Percentiles rank a stretch among this genome's conserved stretches.
phyloP scores from a whole-genome alignment of 2,113 vertebrate genomes.

The Anoura caudifer region DNA sequence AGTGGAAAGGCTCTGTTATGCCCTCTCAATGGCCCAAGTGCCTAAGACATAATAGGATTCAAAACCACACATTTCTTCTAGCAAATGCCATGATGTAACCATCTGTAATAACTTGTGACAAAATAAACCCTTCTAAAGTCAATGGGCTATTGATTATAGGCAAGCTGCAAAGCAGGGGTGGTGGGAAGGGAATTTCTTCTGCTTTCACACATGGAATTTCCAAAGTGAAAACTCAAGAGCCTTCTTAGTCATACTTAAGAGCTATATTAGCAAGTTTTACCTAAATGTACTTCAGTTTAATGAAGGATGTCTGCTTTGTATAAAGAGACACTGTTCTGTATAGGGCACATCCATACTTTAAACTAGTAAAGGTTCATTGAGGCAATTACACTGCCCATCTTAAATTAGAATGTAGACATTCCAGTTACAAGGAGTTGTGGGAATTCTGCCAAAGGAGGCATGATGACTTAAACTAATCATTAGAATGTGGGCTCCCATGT shows the following conservation, averaged over 20 bases:
- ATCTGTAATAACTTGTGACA: neutral
- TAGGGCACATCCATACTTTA: neutral
- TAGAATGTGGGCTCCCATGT: neutral
- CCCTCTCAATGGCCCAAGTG: neutral
- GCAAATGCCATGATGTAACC: neutral
- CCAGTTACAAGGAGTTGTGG: neutral
- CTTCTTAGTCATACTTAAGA: neutral
- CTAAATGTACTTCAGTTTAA: neutral
- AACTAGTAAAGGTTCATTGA: neutral
- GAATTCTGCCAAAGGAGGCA: neutral
- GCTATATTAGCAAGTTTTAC: neutral
- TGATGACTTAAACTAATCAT: neutral
- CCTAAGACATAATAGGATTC: neutral
- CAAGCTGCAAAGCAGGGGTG: neutral
- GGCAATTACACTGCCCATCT: neutral
- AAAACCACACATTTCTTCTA: neutral
- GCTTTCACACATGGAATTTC: neutral
- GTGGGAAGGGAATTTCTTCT: neutral
- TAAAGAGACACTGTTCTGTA: neutral
- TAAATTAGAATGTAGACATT: neutral
- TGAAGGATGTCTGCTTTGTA: neutral
- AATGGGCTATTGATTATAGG: neutral
- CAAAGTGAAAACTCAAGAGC: neutral
- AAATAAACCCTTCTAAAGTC: neutral
- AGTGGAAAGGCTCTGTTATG: neutral